Evolutionary conservation across 1,140 invertebrate genomes (phyloP).

Genomic region (Heliconius himera): DNA sequence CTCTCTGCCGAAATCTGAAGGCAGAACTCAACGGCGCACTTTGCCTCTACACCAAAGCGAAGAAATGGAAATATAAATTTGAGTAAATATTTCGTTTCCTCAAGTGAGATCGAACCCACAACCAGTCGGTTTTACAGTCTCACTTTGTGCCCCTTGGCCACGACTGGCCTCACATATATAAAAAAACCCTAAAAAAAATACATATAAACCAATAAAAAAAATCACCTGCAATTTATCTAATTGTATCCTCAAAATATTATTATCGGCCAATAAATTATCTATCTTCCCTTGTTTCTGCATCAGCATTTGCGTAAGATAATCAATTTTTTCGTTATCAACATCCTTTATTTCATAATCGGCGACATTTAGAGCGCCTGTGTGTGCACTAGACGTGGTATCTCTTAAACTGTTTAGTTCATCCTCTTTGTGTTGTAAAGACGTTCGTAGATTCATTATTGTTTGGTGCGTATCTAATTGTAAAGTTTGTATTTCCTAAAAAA

Average conservation of each 20-base stretch:
- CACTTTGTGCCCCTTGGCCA: too few species aligned
- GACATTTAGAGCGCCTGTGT: slow-evolving; percentile 78
- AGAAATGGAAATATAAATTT: too few species aligned
- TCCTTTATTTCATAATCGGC: slow-evolving; percentile 82
- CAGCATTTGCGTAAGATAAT: slow-evolving; percentile 87
- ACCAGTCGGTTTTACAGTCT: too few species aligned
- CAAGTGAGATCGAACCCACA: too few species aligned
- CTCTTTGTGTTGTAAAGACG: slow-evolving; percentile 58
- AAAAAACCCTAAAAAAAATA: too few species aligned
- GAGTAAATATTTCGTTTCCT: too few species aligned
- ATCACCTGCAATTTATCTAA: slow-evolving; percentile 89
- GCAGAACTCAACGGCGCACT: too few species aligned
- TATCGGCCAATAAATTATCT: slow-evolving; percentile 89
- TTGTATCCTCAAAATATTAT: slow-evolving; percentile 89
- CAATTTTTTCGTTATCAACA: slow-evolving; percentile 64
- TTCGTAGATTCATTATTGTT: slow-evolving; percentile 58
- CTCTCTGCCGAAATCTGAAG: too few species aligned
- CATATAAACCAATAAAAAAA: neutral
- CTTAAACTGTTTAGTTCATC: slow-evolving; percentile 55
- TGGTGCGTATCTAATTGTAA: slow-evolving; percentile 59
- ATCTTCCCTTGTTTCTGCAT: slow-evolving; percentile 91
- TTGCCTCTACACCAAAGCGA: too few species aligned
- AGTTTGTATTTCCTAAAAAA: slow-evolving; percentile 59
- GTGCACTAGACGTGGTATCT: slow-evolving; percentile 46
- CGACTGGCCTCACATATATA: too few species aligned